A percentile compares a stretch with the other conserved stretches of the same genome.
Conservation (phyloP, 2,888 invertebrate species). For the Drosophila emarginata region DNA sequence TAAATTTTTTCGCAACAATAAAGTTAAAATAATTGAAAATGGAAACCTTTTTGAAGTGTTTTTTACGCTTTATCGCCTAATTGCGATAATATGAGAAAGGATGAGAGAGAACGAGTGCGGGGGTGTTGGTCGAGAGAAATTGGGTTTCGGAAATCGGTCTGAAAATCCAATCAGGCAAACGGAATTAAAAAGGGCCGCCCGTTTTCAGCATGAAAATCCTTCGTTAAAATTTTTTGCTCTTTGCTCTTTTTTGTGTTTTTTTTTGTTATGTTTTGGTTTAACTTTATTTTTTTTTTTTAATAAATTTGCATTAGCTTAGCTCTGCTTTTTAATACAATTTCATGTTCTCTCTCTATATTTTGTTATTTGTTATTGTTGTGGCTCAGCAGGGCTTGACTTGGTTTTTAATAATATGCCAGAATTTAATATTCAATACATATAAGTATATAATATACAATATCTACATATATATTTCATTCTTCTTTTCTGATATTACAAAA, state of each 20-base stretch:
- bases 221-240: conserved; percentile 47
- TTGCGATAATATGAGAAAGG: conserved; percentile 35
- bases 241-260: no score
- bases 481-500: conserved; percentile 59
- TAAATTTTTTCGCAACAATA: conserved; percentile 47
- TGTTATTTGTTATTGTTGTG: neutral
- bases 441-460: conserved; percentile 50
- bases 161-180: conserved; percentile 60
- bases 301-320: conserved; percentile 67
- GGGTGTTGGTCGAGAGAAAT: conserved; percentile 11
- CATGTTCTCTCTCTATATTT: neutral
- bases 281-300: conserved; percentile 48
- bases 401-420: conserved; percentile 35
- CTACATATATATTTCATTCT: conserved; percentile 57
- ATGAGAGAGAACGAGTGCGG: no score
- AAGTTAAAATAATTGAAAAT: conserved; percentile 48
- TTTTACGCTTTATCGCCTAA: conserved; percentile 42
- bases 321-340: conserved; percentile 39
- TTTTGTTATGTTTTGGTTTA: neutral
- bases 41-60: conserved; percentile 42
- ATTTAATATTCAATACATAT: conserved; percentile 36
- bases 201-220: conserved; percentile 48
- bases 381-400: conserved; percentile 6
- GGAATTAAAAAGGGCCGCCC: conserved; percentile 27
- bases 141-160: conserved; percentile 21